These are phyloP conservation scores for Neelides sp. DNA, from an alignment of 1,140 invertebrate genomes.

Conservation along the genomic window DNA sequence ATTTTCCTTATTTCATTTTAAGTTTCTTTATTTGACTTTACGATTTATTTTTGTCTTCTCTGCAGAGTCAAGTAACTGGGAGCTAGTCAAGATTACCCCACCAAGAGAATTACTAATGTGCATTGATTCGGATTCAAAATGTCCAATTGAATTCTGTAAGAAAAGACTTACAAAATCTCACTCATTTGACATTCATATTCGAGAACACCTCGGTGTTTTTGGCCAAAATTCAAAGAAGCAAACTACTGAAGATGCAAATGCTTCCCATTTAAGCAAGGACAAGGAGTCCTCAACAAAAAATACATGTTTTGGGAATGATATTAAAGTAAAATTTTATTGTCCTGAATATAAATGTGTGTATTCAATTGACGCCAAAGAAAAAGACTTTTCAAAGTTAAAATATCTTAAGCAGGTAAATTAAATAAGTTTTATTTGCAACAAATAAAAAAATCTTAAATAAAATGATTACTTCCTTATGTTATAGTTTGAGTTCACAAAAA, in stretches of 20 bases:
- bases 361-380: constrained; percentile 32
- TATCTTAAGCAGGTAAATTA: constrained; percentile 39
- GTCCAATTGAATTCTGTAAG: constrained; percentile 10
- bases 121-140: neutral
- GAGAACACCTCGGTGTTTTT: constrained; percentile 5
- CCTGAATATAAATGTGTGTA: constrained; percentile 37
- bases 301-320: no score
- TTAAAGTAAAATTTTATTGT: constrained; percentile 36
- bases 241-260: neutral
- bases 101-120: neutral
- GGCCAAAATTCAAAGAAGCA: neutral
- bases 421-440: neutral
- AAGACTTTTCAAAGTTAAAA: constrained; percentile 37
- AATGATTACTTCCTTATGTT: neutral
- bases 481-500: neutral
- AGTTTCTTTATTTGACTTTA: no score
- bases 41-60: neutral
- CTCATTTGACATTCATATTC: constrained; percentile 15
- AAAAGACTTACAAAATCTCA: constrained; percentile 14
- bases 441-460: neutral
- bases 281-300: no score
- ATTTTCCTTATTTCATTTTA: no score
- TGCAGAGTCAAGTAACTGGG: constrained; percentile 6
- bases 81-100: constrained; percentile 8
- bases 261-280: no score